Evolutionary conservation across 2,113 vertebrate genomes (phyloP).

Genomic region (Tetrax tetrax): DNA sequence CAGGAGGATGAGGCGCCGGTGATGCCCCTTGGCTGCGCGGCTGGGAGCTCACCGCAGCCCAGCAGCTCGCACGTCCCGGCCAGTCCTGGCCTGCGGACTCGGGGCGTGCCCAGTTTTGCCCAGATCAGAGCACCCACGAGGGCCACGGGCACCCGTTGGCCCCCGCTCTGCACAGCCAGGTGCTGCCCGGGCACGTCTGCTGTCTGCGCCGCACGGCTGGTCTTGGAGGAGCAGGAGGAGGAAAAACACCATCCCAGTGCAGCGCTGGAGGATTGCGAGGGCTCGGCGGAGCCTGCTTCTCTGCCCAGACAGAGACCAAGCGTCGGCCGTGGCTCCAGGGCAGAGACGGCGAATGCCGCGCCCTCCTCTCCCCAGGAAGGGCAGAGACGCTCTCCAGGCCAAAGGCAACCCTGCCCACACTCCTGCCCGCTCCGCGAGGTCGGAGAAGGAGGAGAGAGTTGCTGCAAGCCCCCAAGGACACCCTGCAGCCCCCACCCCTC

Average conservation of each 20-base stretch:
- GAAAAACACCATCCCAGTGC: background rate
- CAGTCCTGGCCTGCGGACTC: background rate
- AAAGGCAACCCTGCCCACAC: background rate
- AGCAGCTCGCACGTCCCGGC: accelerated
- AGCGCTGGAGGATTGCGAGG: background rate
- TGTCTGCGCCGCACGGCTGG: accelerated
- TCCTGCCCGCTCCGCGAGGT: background rate
- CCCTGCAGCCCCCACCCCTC: background rate
- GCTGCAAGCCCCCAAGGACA: too few relatives aligned
- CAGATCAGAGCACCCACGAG: background rate
- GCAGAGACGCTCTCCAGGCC: background rate
- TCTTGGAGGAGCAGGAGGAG: background rate
- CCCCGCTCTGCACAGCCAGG: background rate
- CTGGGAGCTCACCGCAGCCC: background rate
- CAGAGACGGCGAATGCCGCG: accelerated
- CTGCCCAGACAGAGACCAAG: background rate
- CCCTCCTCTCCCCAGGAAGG: background rate
- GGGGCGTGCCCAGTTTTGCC: background rate
- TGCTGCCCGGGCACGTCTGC: background rate
- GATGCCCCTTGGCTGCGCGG: accelerated
- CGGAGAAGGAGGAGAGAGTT: background rate
- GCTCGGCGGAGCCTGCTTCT: accelerated
- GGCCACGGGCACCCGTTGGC: accelerated
- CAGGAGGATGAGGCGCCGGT: accelerated
- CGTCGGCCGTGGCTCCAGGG: accelerated